Base-by-base conservation (phyloP, 2,888 invertebrate genomes). In the Prionchulus punctatus region DNA sequence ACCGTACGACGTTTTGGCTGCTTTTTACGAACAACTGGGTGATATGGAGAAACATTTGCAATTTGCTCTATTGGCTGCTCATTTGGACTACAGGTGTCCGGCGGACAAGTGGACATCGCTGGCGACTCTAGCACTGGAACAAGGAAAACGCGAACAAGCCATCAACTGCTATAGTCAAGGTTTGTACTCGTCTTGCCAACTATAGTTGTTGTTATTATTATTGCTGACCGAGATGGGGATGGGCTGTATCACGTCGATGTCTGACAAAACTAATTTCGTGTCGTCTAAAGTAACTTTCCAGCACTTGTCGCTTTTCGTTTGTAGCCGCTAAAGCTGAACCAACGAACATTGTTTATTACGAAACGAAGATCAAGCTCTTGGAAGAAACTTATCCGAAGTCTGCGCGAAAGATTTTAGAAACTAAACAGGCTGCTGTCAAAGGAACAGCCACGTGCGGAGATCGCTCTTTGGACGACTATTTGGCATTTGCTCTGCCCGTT, bases 111-210 rank as follows among this genome's bases (percentile, higher is more conserved):
- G 69, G 69, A 57, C 59, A 3, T 59, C 61, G 23, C 62, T 66
- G 57, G 68, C 64, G 45, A 66, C 67, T 43, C 53, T 62, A 50
- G 63, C 69, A 1, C 54, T 60, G 4, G 58, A 59, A 2, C 59
- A 67, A 15, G 58, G 61, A 21, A 57, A 63, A 42, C 55, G 59
- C n/a, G 64, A 67, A 27, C 65, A 66, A 53, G 66, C 69, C 0
- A 63, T 65, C 0, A 62, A 64, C 3, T 70, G 67, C 51, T 67
- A 62, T 43, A 66, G 62, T 1, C 61, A 64, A 59, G 64, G 64
- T 65, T 57, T 48, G n/a, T 25, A 18, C 36, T 31, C 47, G n/a
- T n/a, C n/a, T n/a, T n/a, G n/a, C n/a, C n/a, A n/a, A n/a, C n/a
- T 1, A 21, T 56, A 56, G 12, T 30, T n/a, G 30, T n/a, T n/a